A percentile compares a stretch with the other conserved stretches of the same genome.
Evolutionary conservation across 2,888 invertebrate genomes (phyloP).

Genomic region (Tubulanus polymorphus): DNA sequence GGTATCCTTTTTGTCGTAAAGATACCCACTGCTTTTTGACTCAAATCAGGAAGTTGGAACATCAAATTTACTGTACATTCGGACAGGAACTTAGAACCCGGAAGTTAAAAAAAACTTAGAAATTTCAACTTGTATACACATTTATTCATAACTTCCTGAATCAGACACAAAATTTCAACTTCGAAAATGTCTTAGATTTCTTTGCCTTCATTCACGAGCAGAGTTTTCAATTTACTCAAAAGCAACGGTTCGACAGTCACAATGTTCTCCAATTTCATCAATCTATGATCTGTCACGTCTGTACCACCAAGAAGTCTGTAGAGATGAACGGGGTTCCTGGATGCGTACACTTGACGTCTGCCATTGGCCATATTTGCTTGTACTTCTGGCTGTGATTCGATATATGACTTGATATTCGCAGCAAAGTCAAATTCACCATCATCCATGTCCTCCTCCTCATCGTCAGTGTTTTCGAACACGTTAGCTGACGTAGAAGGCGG

Average conservation of each 20-base stretch:
- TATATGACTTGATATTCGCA: not conserved
- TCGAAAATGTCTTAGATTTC: not conserved
- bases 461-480: not conserved
- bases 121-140: not conserved
- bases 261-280: not conserved
- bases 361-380: not conserved
- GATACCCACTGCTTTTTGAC: too few relatives aligned
- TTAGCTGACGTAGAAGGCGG: not conserved
- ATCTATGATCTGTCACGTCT: slow-evolving; percentile 1
- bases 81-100: too few relatives aligned
- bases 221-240: not conserved
- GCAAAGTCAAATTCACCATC: not conserved
- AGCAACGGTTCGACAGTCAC: not conserved
- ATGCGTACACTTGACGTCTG: not conserved
- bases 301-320: not conserved
- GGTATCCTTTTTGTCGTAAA: too few relatives aligned
- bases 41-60: not conserved
- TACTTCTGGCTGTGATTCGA: not conserved
- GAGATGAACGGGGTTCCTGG: not conserved
- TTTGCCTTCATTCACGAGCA: slow-evolving; percentile 1
- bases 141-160: not conserved
- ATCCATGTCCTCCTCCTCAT: not conserved
- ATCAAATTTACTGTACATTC: not conserved
- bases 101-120: not conserved
- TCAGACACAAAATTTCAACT: not conserved